Conservation (phyloP, 2,797 vertebrate species). For the Choloepus didactylus region DNA sequence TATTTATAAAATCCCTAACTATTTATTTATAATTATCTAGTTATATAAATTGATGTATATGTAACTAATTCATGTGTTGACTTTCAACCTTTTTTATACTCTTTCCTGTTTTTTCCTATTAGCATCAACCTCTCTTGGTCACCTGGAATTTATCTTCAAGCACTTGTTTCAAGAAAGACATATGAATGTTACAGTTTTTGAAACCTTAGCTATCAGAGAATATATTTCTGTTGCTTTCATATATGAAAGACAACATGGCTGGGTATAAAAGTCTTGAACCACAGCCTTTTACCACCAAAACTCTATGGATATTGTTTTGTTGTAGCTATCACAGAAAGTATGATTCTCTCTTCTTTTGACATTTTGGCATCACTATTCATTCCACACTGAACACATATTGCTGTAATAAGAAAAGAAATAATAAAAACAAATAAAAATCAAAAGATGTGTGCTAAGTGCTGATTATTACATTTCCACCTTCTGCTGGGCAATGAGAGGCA, state of each 20-base stretch:
- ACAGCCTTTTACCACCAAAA: conserved; percentile 21
- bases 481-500: neutral
- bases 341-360: neutral
- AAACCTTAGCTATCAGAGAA: conserved; percentile 5
- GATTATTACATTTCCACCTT: neutral
- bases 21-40: conserved; percentile 10
- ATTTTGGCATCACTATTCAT: conserved; percentile 9
- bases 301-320: neutral
- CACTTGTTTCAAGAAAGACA: conserved; percentile 24
- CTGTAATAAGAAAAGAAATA: conserved; percentile 39
- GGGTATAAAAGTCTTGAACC: conserved; percentile 70
- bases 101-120: conserved; percentile 37
- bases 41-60: neutral
- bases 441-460: neutral
- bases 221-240: conserved; percentile 2
- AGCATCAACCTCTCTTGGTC: neutral
- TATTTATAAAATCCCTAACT: neutral
- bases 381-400: neutral
- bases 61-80: neutral
- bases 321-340: neutral
- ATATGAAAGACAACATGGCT: conserved; percentile 43
- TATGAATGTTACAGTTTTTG: neutral
- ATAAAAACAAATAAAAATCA: conserved; percentile 37
- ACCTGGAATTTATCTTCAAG: conserved; percentile 39
- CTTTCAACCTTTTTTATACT: neutral